Conservation (phyloP, 2,113 vertebrate genomes). For the Tretioscincus oriximinensis region DNA sequence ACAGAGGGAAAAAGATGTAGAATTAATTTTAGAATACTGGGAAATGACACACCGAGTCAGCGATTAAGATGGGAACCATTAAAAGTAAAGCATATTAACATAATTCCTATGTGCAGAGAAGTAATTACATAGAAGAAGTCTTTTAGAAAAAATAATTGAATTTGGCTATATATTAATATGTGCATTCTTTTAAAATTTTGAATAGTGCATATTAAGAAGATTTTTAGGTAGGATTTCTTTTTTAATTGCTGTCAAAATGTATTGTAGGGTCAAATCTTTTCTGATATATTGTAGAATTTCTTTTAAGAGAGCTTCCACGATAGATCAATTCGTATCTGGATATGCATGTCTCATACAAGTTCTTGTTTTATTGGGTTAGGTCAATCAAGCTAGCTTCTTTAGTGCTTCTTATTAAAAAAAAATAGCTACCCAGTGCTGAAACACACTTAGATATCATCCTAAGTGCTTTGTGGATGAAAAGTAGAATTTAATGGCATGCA, state of each 20-base stretch:
- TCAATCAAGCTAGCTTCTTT: neutral
- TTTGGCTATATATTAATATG: neutral
- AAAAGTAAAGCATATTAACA: constrained; percentile 33
- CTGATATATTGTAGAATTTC: neutral
- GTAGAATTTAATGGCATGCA: constrained; percentile 14
- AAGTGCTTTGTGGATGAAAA: neutral
- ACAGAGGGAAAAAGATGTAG: constrained; percentile 23
- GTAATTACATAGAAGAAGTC: constrained; percentile 2
- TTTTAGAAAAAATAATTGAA: neutral
- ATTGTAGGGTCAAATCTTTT: neutral
- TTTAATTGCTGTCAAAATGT: neutral
- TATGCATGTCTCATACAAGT: rapidly evolving
- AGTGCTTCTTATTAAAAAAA: neutral
- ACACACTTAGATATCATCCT: neutral
- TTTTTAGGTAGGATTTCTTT: neutral
- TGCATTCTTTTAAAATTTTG: neutral
- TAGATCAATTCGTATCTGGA: neutral
- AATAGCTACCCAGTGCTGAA: neutral
- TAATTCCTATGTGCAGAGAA: constrained; percentile 20
- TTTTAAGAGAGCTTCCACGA: rapidly evolving
- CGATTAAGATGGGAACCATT: constrained; percentile 28
- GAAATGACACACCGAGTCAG: constrained; percentile 58
- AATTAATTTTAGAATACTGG: constrained; percentile 46
- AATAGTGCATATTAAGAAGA: neutral
- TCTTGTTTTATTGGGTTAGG: neutral